Conservation (phyloP, 1,140 invertebrate genomes). For the Caligus rogercresseyi region DNA sequence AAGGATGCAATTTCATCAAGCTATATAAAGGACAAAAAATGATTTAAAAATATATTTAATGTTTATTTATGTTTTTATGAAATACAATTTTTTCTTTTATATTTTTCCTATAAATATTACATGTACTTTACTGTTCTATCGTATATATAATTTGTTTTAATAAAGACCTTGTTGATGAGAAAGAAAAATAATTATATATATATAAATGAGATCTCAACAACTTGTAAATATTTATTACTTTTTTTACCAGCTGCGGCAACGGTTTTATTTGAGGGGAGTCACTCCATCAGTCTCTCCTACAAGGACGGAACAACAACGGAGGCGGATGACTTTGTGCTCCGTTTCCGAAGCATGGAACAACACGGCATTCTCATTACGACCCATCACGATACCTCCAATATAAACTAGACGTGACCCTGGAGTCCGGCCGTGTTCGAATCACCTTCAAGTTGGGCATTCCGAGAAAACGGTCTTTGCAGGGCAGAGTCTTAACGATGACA, state of each 20-base stretch:
- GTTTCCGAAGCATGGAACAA: constrained; percentile 65
- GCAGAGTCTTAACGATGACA: constrained; percentile 62
- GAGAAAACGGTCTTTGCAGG: constrained; percentile 36
- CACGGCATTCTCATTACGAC: constrained; percentile 31
- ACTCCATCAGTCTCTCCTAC: constrained; percentile 59
- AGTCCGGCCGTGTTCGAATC: constrained; percentile 1
- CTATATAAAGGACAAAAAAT: no score
- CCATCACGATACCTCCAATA: constrained; percentile 25
- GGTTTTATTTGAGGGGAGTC: constrained; percentile 66
- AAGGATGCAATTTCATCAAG: no score
- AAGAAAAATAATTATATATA: no score
- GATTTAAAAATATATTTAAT: no score
- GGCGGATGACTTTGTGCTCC: constrained; percentile 70
- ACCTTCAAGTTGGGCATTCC: constrained; percentile 27
- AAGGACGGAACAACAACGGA: constrained; percentile 63
- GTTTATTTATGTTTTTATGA: no score
- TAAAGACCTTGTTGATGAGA: no score
- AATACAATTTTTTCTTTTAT: no score
- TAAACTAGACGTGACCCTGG: constrained; percentile 3
- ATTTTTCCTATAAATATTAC: no score
- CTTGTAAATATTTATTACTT: no score
- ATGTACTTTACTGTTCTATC: no score
- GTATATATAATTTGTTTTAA: no score
- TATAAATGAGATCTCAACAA: no score
- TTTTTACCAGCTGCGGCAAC: constrained; percentile 70